Evolutionary conservation across 2,888 invertebrate genomes (phyloP).

Genomic region (Hydrotaea diabolus): DNA sequence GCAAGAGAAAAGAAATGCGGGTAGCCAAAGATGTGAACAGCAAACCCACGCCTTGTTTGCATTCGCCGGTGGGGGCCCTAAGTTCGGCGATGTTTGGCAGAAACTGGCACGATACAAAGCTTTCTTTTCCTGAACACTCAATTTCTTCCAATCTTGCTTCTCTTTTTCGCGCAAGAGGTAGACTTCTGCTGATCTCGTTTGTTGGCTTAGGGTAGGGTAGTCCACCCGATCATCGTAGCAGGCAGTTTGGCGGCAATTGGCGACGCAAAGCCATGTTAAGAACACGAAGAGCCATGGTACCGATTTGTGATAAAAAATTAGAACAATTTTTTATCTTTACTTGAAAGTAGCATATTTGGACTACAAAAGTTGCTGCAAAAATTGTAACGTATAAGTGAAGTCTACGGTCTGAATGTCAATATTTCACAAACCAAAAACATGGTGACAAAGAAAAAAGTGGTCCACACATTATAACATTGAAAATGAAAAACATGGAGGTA

Average conservation of each 20-base stretch:
- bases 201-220: conserved; percentile 90
- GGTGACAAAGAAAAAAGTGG: too few relatives aligned
- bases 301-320: conserved; percentile 33
- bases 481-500: too few relatives aligned
- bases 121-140: conserved; percentile 96
- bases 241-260: conserved; percentile 82
- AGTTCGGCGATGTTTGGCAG: conserved; percentile 96
- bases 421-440: too few relatives aligned
- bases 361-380: too few relatives aligned
- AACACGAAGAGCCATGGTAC: conserved; percentile 77
- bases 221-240: conserved; percentile 89
- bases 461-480: too few relatives aligned
- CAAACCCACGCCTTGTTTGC: conserved; percentile 82
- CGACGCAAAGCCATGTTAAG: conserved; percentile 75
- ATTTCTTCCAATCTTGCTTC: conserved; percentile 97
- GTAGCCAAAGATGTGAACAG: conserved; percentile 74
- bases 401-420: too few relatives aligned
- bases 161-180: conserved; percentile 93
- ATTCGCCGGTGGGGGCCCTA: conserved; percentile 80
- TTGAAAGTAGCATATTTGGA: too few relatives aligned
- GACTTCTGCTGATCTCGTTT: conserved; percentile 89
- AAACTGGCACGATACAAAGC: conserved; percentile 94
- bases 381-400: too few relatives aligned
- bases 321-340: too few relatives aligned
- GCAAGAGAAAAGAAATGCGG: conserved; percentile 76